Base-by-base conservation (phyloP, 2,888 invertebrate species). In the Ecliptopera silaceata region DNA sequence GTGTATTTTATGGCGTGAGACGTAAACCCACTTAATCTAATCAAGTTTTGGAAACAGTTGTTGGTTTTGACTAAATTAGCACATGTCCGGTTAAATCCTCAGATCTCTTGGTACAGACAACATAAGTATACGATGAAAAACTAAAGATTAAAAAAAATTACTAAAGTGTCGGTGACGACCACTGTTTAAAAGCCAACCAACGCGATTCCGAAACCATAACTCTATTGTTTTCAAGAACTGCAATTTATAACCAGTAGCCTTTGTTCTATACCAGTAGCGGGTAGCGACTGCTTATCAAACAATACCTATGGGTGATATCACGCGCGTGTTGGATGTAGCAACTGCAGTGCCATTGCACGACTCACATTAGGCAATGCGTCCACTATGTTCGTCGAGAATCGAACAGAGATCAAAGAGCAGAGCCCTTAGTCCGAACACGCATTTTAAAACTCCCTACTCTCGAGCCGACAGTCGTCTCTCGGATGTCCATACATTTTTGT, bases 261-360 rank as follows among this genome's bases (percentile, higher is more conserved):
- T 48, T 49, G 54, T 54, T 57, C 47, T 50, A 29, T 12, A 49
- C 31, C 52, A 53, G 26, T 48, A 39, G 45, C 41, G 44, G 36
- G 22, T 20, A 20, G 31, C 36, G 12, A 26, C 8, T 51, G 54
- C 15, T 57, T 57, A 57, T 57, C 54, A 53, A 50, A 47, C 39
- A 47, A 57, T 59, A 49, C 48, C 32, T 49, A 54, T 59, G 36
- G 46, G 31, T 54, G 49, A 50, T 46, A 46, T 31, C 53, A 49
- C 10, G 52, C 43, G 39, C 32, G 20, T 42, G 41, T 32, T 12
- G n/a, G 47, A 11, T 57, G 43, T 31, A 17, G 42, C 36, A 56
- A 51, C 22, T 29, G 29, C 22, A 22, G 6, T 22, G 22, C 4
- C 22, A 52, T 3, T n/a, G 38, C 36, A 36, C 11, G n/a, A 36